Evolutionary conservation across 2,888 invertebrate species (phyloP).

Genomic region (Drosophila cognata): DNA sequence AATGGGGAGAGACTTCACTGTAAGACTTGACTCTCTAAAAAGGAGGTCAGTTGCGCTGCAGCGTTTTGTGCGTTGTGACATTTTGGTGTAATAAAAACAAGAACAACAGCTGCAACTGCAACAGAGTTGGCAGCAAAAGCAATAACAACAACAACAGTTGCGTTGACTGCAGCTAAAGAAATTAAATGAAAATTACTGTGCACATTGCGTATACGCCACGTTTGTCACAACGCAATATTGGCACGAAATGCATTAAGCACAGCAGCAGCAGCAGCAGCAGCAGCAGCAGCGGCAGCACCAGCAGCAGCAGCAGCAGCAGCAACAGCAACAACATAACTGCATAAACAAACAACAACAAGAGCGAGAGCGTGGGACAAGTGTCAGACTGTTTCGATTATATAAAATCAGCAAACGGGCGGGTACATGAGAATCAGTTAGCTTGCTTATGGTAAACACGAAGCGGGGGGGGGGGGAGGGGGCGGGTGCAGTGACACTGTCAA

Average conservation of each 20-base stretch:
- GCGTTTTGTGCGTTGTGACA: constrained; percentile 69
- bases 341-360: not conserved
- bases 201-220: constrained; percentile 72
- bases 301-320: constrained; percentile 1
- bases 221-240: constrained; percentile 70
- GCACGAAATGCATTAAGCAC: constrained; percentile 65
- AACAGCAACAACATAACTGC: constrained; percentile 19
- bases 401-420: constrained; percentile 48
- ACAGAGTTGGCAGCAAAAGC: constrained; percentile 17
- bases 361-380: constrained; percentile 58
- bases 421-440: constrained; percentile 31
- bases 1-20: not conserved
- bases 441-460: not conserved
- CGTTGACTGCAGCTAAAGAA: constrained; percentile 23
- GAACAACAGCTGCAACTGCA: constrained; percentile 24
- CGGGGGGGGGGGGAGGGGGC: constrained; percentile 23
- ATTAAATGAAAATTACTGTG: constrained; percentile 49
- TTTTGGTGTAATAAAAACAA: constrained; percentile 54
- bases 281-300: too few relatives aligned
- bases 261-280: constrained; percentile 25
- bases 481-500: constrained; percentile 71
- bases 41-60: constrained; percentile 68
- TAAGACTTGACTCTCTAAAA: constrained; percentile 34
- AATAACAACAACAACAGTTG: constrained; percentile 11
- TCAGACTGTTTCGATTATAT: constrained; percentile 76